Evolutionary conservation across 2,888 invertebrate genomes (phyloP), one percentile per base, ranked within the genome.

Genomic region (Tetranychus truncatus): DNA sequence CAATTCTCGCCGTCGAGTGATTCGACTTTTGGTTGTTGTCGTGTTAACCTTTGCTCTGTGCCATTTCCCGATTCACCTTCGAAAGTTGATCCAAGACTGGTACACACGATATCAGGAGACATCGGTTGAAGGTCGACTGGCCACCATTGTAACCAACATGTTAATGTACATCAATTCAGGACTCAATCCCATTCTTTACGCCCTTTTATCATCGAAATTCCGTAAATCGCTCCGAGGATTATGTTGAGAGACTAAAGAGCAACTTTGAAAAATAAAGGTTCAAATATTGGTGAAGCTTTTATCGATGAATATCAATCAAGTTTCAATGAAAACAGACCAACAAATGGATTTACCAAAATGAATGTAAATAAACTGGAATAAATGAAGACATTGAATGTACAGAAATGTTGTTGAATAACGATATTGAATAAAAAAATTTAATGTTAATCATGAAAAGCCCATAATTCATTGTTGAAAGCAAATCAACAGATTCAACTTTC

Each of bases 81-180:
- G 92, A 66, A 91, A 91, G 82, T 88, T 91, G 86, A 91, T 91
- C 89, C 89, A 90, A 81, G 89, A 90, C 83, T 91, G 90, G 90
- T 87, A 88, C 78, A 85, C 85, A 74, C 86, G 86, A 78, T 89
- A 89, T 82, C 85, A 87, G 78, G 89, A 89, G 77, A 86, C 87
- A 80, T 88, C 88, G 77, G 87, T 89, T 81, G 89, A 91, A 81
- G 89, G 89, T 81, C 88, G 88, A 8, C 84, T 90, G 21, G 85
- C 92, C 77, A 91, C 92, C 11, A 92, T 93, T 1, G 86, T 91
- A 77, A 91, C 92, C 44, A 92, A 91, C 83, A 87, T 94, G 77
- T 87, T 92, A 79, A 88, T 92, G 71, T 95, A 92, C 82, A 88
- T 91, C 83, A 93, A 94, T 85, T 92, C 92, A 21, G 93, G 89